A percentile compares a stretch with the other conserved stretches of the same genome.
phyloP scores from a whole-genome alignment of 1,140 invertebrate species.

The Idris sp. region DNA sequence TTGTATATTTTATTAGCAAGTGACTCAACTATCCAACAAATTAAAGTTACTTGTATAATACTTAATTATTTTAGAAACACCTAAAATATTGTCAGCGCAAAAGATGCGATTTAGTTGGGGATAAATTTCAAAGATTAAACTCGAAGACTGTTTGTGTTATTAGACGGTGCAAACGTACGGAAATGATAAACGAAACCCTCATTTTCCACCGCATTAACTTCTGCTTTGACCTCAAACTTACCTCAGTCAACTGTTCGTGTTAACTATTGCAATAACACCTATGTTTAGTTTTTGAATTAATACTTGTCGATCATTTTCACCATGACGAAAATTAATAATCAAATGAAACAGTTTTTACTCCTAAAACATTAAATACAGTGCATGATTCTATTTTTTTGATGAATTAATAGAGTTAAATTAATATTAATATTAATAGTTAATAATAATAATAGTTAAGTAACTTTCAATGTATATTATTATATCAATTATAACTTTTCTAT shows the following conservation, averaged over 20 bases:
- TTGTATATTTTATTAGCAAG: no score
- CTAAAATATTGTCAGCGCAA: slow-evolving; percentile 26
- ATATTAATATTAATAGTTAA: no score
- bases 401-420: no score
- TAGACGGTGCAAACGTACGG: slow-evolving; percentile 39
- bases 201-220: slow-evolving; percentile 56
- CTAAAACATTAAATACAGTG: no score
- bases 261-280: slow-evolving; percentile 49
- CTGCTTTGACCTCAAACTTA: slow-evolving; percentile 49
- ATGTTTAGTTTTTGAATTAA: slow-evolving; percentile 52
- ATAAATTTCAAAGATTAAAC: slow-evolving; percentile 52
- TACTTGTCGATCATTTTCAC: slow-evolving; percentile 27
- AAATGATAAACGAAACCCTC: slow-evolving; percentile 60
- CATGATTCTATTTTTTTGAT: no score
- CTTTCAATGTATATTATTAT: no score
- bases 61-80: slow-evolving; percentile 21
- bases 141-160: slow-evolving; percentile 51
- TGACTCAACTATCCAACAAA: slow-evolving; percentile 9
- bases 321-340: no score
- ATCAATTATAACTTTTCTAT: no score
- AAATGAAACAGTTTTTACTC: no score
- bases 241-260: slow-evolving; percentile 39
- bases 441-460: no score
- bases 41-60: slow-evolving; percentile 40
- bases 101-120: slow-evolving; percentile 38